phyloP scores from a whole-genome alignment of 2,888 invertebrate species.

The Eristalis tenax region DNA sequence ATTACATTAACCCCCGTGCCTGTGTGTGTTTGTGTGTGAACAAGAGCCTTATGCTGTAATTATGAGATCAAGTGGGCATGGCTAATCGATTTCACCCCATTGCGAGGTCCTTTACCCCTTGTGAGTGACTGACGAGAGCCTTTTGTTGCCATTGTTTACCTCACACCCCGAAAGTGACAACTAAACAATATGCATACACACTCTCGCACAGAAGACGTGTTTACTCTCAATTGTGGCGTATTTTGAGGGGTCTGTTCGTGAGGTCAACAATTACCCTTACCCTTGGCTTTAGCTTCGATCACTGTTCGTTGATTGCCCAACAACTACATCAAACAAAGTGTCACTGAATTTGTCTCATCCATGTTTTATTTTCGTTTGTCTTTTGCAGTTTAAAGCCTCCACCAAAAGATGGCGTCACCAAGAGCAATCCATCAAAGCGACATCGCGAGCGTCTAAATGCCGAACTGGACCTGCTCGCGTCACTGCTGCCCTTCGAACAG shows the following conservation, averaged over 20 bases:
- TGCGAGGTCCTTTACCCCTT: slow-evolving; percentile 54
- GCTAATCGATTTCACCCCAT: slow-evolving; percentile 78
- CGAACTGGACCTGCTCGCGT: slow-evolving; percentile 97
- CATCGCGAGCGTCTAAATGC: slow-evolving; percentile 99
- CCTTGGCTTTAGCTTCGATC: neutral
- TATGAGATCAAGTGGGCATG: slow-evolving; percentile 80
- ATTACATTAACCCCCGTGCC: slow-evolving; percentile 62
- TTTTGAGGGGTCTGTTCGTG: slow-evolving; percentile 2
- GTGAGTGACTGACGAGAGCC: slow-evolving; percentile 35
- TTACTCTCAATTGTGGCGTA: neutral
- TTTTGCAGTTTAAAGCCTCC: slow-evolving; percentile 94
- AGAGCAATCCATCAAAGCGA: slow-evolving; percentile 98
- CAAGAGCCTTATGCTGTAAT: slow-evolving; percentile 74
- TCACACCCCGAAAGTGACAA: slow-evolving; percentile 55
- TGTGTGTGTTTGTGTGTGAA: slow-evolving; percentile 36
- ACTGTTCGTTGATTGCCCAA: slow-evolving; percentile 16
- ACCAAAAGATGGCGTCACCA: slow-evolving; percentile 96
- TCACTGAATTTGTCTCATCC: slow-evolving; percentile 13
- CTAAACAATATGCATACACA: slow-evolving; percentile 51
- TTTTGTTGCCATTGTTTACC: slow-evolving; percentile 63
- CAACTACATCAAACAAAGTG: slow-evolving; percentile 8
- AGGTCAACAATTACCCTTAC: slow-evolving; percentile 42
- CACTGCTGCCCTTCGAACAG: slow-evolving; percentile 97
- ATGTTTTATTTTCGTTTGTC: slow-evolving; percentile 46
- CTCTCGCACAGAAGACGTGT: neutral